Evolutionary conservation across 53 echinoderm and acorn worm genomes (phyloP), one percentile per base, ranked within the genome.

Genomic region (Echinarachnius parma): DNA sequence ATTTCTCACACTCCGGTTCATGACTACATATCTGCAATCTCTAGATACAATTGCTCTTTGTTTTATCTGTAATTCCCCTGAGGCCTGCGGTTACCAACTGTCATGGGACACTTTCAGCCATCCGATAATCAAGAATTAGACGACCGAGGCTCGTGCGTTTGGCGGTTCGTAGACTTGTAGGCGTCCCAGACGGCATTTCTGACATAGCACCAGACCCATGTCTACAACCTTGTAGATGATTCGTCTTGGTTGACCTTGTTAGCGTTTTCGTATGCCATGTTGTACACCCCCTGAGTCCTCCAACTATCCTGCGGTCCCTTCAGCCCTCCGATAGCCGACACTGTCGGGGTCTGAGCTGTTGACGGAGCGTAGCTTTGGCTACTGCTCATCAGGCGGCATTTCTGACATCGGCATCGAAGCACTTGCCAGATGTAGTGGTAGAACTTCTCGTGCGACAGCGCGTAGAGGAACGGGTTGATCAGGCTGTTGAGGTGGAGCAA

Each of bases 401-500:
- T 19, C 4, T 13, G 4, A 19, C 52, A 50, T 50, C 4, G 10
- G 20, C 33, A 69, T 2, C 53, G 53, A 19, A 69, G 2, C 2
- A 53, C 21, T 29, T 22, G 70, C 22, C 36, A 34, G 14, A 69
- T 69, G 0, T 21, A 22, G 3, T 32, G 52, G 37, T 69, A 69
- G 16, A 69, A 69, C 32, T 23, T 50, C 0, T 50, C 70, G 29
- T 69, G 70, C 16, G 70, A 69, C 20, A 69, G 34, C 1, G 70
- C 70, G 35, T 69, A 69, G 22, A 69, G 4, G 11, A 69, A 69
- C 4, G 70, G 70, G 23, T 69, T 69, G 9, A 69, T 34, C 0
- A 69, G 36, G 19, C 70, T 53, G 70, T 69, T 69, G 1, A 69
- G 25, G 4, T 69, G 53, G 4, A 52, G 34, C 33, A 69, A 13